A percentile compares a stretch with the other conserved stretches of the same genome.
phyloP scores from a whole-genome alignment of 2,888 invertebrate species.

The Cephus rjabovi region DNA sequence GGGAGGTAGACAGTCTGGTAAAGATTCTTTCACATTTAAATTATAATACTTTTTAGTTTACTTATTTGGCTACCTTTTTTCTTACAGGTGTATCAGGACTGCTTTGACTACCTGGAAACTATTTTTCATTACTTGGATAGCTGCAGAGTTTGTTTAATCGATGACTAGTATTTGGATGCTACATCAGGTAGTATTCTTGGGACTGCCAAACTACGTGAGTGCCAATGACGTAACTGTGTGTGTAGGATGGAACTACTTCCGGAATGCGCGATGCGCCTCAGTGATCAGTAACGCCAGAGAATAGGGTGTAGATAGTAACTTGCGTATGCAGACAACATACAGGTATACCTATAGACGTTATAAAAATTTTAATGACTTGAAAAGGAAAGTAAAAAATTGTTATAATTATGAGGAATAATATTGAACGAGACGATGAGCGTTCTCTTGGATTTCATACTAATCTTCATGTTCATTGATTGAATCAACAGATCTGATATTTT shows the following conservation, averaged over 20 bases:
- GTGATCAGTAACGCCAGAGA: slow-evolving; percentile 36
- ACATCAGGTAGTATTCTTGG: not conserved
- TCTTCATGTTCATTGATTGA: not conserved
- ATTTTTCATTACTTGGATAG: not conserved
- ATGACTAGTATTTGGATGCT: not conserved
- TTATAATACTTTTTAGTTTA: not conserved
- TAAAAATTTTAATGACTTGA: not conserved
- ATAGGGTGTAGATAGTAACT: slow-evolving; percentile 18
- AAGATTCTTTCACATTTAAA: not conserved
- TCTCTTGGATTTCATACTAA: not conserved
- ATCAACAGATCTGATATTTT: not conserved
- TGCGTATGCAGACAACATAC: not conserved
- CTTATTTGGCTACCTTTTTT: not conserved
- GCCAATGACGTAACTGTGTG: not conserved
- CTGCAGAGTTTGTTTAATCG: not conserved
- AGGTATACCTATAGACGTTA: not conserved
- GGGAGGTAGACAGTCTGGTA: not conserved
- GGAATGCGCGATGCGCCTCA: slow-evolving; percentile 56
- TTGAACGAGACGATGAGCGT: not conserved
- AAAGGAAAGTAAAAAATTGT: not conserved
- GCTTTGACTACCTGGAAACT: not conserved
- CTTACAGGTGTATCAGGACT: not conserved
- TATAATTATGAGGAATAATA: not conserved
- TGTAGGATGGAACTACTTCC: slow-evolving; percentile 42
- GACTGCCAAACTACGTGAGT: not conserved